Evolutionary conservation across 2,113 vertebrate species (phyloP).

Genomic region (Gadus macrocephalus): DNA sequence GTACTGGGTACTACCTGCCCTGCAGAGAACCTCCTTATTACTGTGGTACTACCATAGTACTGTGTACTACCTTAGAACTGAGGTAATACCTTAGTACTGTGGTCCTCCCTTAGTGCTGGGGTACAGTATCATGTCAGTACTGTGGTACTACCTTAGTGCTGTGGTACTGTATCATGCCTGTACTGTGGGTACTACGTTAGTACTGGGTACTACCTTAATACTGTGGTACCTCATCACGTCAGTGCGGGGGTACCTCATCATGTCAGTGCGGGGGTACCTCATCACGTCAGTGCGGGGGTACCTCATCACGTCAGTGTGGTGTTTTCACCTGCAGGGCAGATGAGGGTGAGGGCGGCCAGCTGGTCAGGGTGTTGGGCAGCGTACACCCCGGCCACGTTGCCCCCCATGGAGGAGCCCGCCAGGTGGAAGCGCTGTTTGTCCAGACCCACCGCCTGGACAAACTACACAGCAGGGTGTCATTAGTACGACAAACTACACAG

Average conservation of each 20-base stretch:
- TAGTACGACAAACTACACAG: too few species aligned
- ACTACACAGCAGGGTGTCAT: slow-evolving; percentile 32
- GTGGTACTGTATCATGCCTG: neutral
- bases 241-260: neutral
- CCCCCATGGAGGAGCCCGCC: slow-evolving; percentile 58
- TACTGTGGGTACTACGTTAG: neutral
- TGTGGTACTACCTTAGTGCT: neutral
- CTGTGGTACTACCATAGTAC: neutral
- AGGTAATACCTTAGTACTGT: neutral
- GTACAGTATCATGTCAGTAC: neutral
- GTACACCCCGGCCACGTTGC: slow-evolving; percentile 51
- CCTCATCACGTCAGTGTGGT: neutral
- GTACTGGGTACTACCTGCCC: neutral
- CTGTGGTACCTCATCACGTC: neutral
- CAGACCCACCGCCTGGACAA: slow-evolving; percentile 55
- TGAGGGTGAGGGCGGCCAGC: slow-evolving; percentile 46
- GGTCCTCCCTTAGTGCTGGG: neutral
- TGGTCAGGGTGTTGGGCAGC: slow-evolving; percentile 28
- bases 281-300: neutral
- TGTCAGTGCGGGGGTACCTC: neutral
- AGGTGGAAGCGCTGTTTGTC: slow-evolving; percentile 53
- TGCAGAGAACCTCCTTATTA: neutral
- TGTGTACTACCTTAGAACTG: neutral
- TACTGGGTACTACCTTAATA: neutral
- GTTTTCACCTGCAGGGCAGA: slow-evolving; percentile 55